A percentile compares a stretch with the other conserved stretches of the same genome.
Evolutionary conservation across 2,797 vertebrate genomes (phyloP).

Genomic region (Garrulus glandarius): DNA sequence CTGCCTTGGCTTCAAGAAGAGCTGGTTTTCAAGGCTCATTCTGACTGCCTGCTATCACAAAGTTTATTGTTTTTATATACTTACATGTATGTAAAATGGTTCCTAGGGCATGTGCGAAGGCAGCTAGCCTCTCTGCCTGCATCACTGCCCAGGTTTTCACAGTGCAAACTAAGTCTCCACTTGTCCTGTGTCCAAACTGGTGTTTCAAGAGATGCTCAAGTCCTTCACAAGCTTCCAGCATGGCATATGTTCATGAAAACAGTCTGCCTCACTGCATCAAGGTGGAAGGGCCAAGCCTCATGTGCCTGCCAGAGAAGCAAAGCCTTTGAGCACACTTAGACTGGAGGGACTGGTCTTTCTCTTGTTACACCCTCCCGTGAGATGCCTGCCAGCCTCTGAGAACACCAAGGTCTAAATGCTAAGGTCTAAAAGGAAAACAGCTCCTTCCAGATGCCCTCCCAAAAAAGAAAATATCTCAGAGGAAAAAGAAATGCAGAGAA

Average conservation of each 20-base stretch:
- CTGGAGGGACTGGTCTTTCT: neutral
- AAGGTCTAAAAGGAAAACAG: neutral
- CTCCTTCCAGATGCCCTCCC: neutral
- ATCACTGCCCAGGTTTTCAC: neutral
- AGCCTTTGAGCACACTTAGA: neutral
- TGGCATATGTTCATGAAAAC: neutral
- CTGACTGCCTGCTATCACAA: neutral
- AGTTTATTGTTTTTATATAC: neutral
- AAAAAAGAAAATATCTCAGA: neutral
- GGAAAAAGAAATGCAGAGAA: neutral
- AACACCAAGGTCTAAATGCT: neutral
- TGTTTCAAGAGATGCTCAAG: neutral
- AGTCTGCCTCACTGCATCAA: neutral
- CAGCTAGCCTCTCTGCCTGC: neutral
- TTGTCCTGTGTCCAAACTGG: neutral
- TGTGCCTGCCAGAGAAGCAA: neutral
- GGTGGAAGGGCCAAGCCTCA: neutral
- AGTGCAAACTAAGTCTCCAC: neutral
- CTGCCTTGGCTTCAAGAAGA: neutral
- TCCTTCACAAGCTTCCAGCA: neutral
- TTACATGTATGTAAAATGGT: neutral
- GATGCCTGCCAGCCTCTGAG: neutral
- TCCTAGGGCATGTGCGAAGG: neutral
- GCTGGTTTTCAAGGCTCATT: neutral
- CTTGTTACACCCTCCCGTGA: rapidly evolving